Conservation (phyloP, 2,888 invertebrate genomes). For the Ormia ochracea region DNA sequence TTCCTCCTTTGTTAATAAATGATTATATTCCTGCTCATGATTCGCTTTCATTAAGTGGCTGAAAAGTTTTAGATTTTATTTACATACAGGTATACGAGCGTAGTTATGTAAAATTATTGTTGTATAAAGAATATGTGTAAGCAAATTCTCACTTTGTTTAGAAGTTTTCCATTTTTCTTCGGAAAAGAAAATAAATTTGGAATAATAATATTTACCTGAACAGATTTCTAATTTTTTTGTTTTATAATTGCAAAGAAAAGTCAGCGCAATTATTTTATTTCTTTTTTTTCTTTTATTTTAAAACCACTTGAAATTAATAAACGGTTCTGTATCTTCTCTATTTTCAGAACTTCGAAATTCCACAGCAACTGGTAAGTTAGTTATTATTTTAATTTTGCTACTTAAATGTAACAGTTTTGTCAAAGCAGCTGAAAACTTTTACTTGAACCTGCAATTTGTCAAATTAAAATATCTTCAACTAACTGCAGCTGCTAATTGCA, state of each 20-base stretch:
- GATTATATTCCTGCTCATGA: neutral
- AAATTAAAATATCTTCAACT: neutral
- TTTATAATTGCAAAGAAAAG: too few species aligned
- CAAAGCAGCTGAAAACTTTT: neutral
- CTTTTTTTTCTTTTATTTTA: neutral
- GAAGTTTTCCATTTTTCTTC: too few species aligned
- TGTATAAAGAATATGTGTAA: too few species aligned
- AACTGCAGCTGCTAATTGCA: constrained; percentile 11
- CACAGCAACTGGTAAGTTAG: constrained; percentile 14
- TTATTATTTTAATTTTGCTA: neutral
- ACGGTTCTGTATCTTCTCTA: neutral
- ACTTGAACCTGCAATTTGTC: neutral
- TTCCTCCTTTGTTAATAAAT: neutral
- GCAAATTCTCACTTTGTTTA: too few species aligned
- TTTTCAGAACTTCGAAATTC: constrained; percentile 5
- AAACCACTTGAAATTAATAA: neutral
- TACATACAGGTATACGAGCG: too few species aligned
- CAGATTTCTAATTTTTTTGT: too few species aligned
- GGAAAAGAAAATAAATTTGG: too few species aligned
- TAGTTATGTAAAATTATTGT: too few species aligned
- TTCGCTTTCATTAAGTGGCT: neutral
- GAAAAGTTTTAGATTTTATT: too few species aligned
- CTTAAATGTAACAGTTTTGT: neutral
- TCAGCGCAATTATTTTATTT: too few species aligned
- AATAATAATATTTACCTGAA: too few species aligned